Evolutionary conservation across 1,140 invertebrate species (phyloP).

Genomic region (Drosophila watanabei): DNA sequence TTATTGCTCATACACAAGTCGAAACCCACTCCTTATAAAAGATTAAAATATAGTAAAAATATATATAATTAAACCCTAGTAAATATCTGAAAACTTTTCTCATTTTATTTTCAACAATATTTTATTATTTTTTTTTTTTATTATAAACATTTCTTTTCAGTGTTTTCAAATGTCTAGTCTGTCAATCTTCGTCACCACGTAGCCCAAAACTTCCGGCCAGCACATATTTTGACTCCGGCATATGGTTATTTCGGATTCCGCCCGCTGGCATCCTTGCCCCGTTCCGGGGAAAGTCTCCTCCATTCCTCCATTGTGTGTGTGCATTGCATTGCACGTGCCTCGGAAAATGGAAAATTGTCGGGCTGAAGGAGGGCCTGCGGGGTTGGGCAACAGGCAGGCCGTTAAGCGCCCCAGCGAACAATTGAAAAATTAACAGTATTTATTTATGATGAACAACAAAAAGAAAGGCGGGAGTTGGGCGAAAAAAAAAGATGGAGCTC

Average conservation of each 20-base stretch:
- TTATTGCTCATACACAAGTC: conserved; percentile 54
- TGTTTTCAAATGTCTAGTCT: conserved; percentile 33
- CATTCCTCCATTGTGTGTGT: conserved; percentile 25
- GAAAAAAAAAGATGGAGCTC: neutral
- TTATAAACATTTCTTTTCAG: neutral
- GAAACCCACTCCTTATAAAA: neutral
- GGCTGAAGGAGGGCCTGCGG: neutral
- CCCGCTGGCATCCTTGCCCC: conserved; percentile 16
- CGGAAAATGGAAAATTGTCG: conserved; percentile 11
- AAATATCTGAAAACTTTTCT: too few species aligned
- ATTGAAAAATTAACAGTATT: conserved; percentile 84
- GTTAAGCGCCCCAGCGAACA: conserved; percentile 69
- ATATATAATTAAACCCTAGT: too few species aligned
- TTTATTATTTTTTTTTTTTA: neutral
- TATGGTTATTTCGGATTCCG: conserved; percentile 38
- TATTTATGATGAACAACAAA: conserved; percentile 76
- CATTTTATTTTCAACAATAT: neutral
- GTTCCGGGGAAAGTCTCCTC: conserved; percentile 12
- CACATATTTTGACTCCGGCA: conserved; percentile 51
- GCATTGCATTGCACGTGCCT: conserved; percentile 53
- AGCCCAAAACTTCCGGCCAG: conserved; percentile 62
- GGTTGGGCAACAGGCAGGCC: conserved; percentile 19
- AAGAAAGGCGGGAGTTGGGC: neutral
- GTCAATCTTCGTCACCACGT: conserved; percentile 68
- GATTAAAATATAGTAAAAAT: too few species aligned